Percentiles rank a stretch among this genome's conserved stretches.
phyloP scores from a whole-genome alignment of 2,113 vertebrate genomes.

The Platichthys flesus region DNA sequence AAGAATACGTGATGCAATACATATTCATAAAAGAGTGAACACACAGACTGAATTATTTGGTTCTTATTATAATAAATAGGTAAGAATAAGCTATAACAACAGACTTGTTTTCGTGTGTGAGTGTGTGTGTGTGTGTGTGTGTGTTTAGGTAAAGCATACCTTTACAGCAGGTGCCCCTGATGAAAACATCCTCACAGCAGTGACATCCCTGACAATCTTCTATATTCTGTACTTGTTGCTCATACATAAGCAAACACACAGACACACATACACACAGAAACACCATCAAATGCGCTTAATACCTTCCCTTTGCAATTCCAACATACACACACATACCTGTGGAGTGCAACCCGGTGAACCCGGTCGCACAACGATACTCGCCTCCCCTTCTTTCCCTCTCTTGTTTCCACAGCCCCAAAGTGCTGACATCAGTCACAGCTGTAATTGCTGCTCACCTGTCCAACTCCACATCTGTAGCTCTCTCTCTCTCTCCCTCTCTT shows the following conservation, averaged over 20 bases:
- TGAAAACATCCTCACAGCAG: slow-evolving; percentile 6
- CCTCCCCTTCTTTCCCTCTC: slow-evolving; percentile 45
- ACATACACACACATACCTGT: slow-evolving; percentile 66
- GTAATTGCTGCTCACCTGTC: slow-evolving; percentile 69
- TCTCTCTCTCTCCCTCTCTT: not conserved
- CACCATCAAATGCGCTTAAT: slow-evolving; percentile 6
- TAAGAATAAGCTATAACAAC: not conserved
- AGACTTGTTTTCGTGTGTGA: not conserved
- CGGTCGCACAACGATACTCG: slow-evolving; percentile 40
- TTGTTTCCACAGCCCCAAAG: slow-evolving; percentile 22
- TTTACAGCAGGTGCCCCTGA: slow-evolving; percentile 31
- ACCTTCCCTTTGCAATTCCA: slow-evolving; percentile 37
- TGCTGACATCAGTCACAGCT: slow-evolving; percentile 36
- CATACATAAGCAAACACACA: slow-evolving; percentile 3
- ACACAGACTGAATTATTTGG: no score
- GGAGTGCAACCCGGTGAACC: slow-evolving; percentile 40
- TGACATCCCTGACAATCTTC: slow-evolving; percentile 18
- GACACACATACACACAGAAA: not conserved
- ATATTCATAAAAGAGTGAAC: no score
- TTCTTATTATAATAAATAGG: no score
- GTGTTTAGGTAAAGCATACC: slow-evolving; percentile 9
- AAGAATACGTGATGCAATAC: no score
- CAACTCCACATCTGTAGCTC: slow-evolving; percentile 57
- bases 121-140: not conserved
- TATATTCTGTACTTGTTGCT: not conserved